Conservation (phyloP, 1,140 invertebrate species). For the Chironomus tepperi region DNA sequence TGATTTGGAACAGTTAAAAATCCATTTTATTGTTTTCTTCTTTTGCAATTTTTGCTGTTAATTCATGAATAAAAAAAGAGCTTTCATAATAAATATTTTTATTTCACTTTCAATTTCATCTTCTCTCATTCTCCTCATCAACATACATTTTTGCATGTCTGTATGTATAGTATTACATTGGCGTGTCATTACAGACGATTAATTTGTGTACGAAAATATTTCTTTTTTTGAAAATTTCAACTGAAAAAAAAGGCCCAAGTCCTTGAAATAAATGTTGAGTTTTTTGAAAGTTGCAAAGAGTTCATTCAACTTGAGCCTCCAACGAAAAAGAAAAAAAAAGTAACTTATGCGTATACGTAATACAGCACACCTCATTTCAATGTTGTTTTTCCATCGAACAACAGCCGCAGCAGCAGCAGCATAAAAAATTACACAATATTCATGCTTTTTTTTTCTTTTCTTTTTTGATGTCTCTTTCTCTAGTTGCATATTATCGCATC, state of each 20-base stretch:
- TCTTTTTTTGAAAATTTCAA: background rate
- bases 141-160: background rate
- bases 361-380: conserved; percentile 6
- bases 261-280: conserved; percentile 13
- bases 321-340: no score
- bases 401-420: background rate
- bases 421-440: conserved; percentile 14
- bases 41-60: background rate
- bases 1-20: background rate
- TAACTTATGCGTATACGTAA: conserved; percentile 12
- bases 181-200: background rate
- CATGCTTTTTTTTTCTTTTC: background rate
- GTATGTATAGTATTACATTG: no score
- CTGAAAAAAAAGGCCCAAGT: background rate
- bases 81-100: conserved; percentile 6
- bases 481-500: background rate
- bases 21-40: background rate
- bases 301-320: conserved; percentile 11
- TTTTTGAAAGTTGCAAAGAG: conserved; percentile 3
- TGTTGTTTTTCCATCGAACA: background rate
- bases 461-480: background rate
- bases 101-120: conserved; percentile 14
- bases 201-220: background rate
- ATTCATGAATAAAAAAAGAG: no score
- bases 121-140: background rate